A percentile compares a stretch with the other conserved stretches of the same genome.
These are phyloP conservation scores for Synanthedon myopaeformis DNA, from an alignment of 2,888 invertebrate genomes.

Conservation along the genomic window DNA sequence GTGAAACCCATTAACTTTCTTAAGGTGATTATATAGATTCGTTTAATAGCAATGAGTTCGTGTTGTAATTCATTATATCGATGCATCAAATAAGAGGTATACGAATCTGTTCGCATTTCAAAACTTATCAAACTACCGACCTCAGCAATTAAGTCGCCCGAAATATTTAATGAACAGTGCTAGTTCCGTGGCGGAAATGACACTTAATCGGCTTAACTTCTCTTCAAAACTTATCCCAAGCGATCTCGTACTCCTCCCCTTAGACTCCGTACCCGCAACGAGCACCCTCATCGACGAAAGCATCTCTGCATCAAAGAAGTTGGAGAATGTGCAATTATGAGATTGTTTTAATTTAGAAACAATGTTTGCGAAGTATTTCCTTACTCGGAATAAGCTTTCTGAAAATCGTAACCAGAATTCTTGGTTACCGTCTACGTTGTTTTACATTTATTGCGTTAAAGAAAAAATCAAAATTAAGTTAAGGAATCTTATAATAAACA, in stretches of 20 bases:
- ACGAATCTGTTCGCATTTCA: conserved; percentile 37
- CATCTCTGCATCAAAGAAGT: conserved; percentile 65
- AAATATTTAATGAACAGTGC: conserved; percentile 68
- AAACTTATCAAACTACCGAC: conserved; percentile 45
- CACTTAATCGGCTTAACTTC: conserved; percentile 67
- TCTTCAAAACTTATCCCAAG: conserved; percentile 55
- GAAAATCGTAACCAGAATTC: conserved; percentile 62
- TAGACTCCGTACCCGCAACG: conserved; percentile 8
- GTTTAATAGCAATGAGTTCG: no score
- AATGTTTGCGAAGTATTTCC: conserved; percentile 65
- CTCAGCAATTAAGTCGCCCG: conserved; percentile 61
- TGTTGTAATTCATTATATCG: no score
- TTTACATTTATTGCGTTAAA: conserved; percentile 47
- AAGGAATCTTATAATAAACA: no score
- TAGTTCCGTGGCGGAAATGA: conserved; percentile 65
- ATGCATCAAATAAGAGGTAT: conserved; percentile 12
- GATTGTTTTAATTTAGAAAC: conserved; percentile 71
- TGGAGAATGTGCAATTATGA: conserved; percentile 68
- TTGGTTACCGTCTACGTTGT: conserved; percentile 62
- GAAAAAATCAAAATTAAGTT: not conserved
- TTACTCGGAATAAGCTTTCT: conserved; percentile 48
- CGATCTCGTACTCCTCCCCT: conserved; percentile 18
- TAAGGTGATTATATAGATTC: no score
- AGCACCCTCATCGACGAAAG: conserved; percentile 23
- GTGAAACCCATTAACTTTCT: no score